These are phyloP conservation scores for Drosophila testacea DNA, from an alignment of 2,888 invertebrate species.

Conservation along the genomic window DNA sequence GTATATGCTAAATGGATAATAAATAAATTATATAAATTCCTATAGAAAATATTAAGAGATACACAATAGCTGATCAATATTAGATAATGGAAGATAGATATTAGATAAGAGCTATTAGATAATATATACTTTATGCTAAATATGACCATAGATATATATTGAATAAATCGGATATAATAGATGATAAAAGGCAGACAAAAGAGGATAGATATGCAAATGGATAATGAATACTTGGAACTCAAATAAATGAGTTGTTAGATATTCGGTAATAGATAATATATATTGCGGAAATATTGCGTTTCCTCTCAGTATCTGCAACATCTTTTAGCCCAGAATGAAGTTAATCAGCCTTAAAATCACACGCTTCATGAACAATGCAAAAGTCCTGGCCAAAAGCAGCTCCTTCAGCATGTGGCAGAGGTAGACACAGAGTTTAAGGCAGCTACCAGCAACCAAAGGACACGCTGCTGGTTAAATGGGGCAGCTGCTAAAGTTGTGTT, in stretches of 20 bases:
- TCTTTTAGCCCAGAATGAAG: slow-evolving; percentile 21
- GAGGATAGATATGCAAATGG: not conserved
- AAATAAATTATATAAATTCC: too few relatives aligned
- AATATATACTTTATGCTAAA: not conserved
- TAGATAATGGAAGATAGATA: not conserved
- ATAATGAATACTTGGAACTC: too few relatives aligned
- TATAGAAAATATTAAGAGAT: too few relatives aligned
- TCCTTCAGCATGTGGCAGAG: slow-evolving; percentile 11
- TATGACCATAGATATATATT: too few relatives aligned
- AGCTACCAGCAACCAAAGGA: slow-evolving; percentile 14
- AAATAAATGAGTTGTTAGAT: too few relatives aligned
- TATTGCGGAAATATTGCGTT: not conserved
- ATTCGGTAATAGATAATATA: not conserved
- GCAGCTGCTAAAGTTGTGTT: slow-evolving; percentile 42
- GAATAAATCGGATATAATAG: not conserved
- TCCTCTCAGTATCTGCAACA: not conserved
- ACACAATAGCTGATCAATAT: too few relatives aligned
- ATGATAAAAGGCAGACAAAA: not conserved
- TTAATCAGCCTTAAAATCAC: slow-evolving; percentile 49
- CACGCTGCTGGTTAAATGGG: slow-evolving; percentile 40
- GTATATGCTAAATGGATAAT: too few relatives aligned
- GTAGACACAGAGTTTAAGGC: not conserved
- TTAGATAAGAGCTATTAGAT: not conserved
- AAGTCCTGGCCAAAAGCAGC: slow-evolving; percentile 12
- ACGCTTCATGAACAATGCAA: slow-evolving; percentile 50